Conservation (phyloP, 1,140 invertebrate genomes). For the Macrotrachela quadricornifera region DNA sequence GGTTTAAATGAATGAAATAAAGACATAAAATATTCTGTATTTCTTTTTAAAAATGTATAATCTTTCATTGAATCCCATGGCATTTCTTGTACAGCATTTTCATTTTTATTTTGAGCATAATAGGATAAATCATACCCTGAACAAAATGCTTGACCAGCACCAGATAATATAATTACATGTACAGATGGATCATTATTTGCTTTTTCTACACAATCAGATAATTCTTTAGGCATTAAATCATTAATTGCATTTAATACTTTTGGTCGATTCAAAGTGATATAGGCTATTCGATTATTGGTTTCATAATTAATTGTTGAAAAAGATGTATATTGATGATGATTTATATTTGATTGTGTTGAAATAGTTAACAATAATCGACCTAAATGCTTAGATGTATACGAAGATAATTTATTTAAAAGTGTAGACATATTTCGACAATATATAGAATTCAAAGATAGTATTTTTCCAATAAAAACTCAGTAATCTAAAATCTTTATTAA, state of each 20-base stretch:
- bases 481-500: no score
- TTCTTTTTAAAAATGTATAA: conserved; percentile 11
- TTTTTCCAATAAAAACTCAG: no score
- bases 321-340: no score
- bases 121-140: conserved; percentile 15
- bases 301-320: not conserved
- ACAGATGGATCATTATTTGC: not conserved
- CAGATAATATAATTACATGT: conserved; percentile 13
- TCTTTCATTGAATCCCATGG: conserved; percentile 14
- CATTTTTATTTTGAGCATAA: conserved; percentile 11
- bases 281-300: not conserved
- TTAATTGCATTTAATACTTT: not conserved
- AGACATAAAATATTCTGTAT: conserved; percentile 12
- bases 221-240: conserved; percentile 3
- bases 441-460: no score
- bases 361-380: no score
- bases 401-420: no score
- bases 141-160: conserved; percentile 12
- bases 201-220: not conserved
- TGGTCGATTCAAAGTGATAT: conserved; percentile 4
- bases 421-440: no score
- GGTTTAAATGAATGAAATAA: conserved; percentile 15
- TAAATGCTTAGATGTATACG: no score
- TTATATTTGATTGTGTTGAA: no score
- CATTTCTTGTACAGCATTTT: conserved; percentile 11